Conservation (phyloP, 2,797 vertebrate species). For the Melanogrammus aeglefinus region DNA sequence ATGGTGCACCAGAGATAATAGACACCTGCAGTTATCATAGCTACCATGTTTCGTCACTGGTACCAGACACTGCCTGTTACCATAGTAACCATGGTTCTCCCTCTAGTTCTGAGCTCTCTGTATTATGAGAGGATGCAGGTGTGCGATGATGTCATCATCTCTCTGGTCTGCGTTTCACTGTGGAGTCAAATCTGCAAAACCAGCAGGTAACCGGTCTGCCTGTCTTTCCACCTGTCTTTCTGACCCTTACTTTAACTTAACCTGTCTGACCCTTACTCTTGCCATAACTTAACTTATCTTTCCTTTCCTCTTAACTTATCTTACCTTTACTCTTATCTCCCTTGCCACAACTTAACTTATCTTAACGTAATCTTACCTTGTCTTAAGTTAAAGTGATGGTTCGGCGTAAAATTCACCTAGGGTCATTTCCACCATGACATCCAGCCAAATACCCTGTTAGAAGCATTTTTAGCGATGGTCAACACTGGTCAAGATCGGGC, state of each 20-base stretch:
- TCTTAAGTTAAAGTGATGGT: too few species aligned
- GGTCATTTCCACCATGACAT: too few species aligned
- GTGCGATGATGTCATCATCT: slow-evolving; percentile 80
- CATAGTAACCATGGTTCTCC: background rate
- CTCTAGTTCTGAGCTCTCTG: slow-evolving; percentile 80
- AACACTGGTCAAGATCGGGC: too few species aligned
- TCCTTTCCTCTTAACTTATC: background rate
- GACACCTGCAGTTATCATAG: background rate
- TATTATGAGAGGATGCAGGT: slow-evolving; percentile 83
- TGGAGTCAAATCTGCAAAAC: slow-evolving; percentile 77
- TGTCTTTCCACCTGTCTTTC: background rate
- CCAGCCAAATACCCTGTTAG: too few species aligned
- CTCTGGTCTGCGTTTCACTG: slow-evolving; percentile 74
- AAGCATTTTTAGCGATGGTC: too few species aligned
- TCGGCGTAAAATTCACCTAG: too few species aligned
- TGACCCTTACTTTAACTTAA: background rate
- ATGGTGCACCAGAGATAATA: too few species aligned
- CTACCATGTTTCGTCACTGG: background rate
- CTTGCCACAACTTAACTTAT: background rate
- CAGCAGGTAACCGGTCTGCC: slow-evolving; percentile 72
- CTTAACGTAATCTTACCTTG: too few species aligned
- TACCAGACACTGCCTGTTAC: background rate
- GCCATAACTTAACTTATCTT: too few species aligned
- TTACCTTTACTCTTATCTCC: background rate
- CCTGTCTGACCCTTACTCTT: background rate